Percentiles rank a stretch among this genome's conserved stretches.
Conservation (phyloP, 2,797 vertebrate genomes). For the Sebastolobus alascanus region DNA sequence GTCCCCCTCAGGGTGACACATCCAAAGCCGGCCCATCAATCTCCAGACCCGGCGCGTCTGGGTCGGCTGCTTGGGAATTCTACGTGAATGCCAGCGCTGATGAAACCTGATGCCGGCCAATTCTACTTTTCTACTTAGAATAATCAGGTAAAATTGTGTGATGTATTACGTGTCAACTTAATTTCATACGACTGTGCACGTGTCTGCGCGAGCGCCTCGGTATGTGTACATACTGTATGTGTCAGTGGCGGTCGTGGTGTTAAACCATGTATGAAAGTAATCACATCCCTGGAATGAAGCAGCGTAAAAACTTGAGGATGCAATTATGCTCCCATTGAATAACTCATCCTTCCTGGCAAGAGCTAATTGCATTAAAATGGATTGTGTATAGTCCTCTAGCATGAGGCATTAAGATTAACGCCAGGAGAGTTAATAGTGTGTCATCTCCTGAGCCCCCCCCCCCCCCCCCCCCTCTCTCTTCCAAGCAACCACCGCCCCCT, state of each 20-base stretch:
- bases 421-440: slow-evolving; percentile 84
- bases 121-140: slow-evolving; percentile 63
- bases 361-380: slow-evolving; percentile 89
- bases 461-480: neutral
- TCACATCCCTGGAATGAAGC: slow-evolving; percentile 83
- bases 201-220: slow-evolving; percentile 47
- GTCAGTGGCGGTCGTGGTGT: slow-evolving; percentile 70
- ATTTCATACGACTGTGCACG: slow-evolving; percentile 54
- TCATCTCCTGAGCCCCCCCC: slow-evolving; percentile 71
- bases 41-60: slow-evolving; percentile 26
- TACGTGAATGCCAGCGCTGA: slow-evolving; percentile 44
- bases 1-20: slow-evolving; percentile 56
- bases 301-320: slow-evolving; percentile 83
- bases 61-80: slow-evolving; percentile 53
- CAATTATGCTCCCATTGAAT: slow-evolving; percentile 87
- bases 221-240: slow-evolving; percentile 58
- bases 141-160: slow-evolving; percentile 70
- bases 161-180: slow-evolving; percentile 69
- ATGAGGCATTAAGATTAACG: slow-evolving; percentile 84
- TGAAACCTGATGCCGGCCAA: slow-evolving; percentile 57
- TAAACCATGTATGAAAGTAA: slow-evolving; percentile 86
- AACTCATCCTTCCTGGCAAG: slow-evolving; percentile 85
- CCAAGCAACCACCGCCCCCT: slow-evolving; percentile 17
- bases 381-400: slow-evolving; percentile 82
- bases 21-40: slow-evolving; percentile 62